Conservation (phyloP, 2,113 vertebrate species). For the Himantopus leucocephalus region DNA sequence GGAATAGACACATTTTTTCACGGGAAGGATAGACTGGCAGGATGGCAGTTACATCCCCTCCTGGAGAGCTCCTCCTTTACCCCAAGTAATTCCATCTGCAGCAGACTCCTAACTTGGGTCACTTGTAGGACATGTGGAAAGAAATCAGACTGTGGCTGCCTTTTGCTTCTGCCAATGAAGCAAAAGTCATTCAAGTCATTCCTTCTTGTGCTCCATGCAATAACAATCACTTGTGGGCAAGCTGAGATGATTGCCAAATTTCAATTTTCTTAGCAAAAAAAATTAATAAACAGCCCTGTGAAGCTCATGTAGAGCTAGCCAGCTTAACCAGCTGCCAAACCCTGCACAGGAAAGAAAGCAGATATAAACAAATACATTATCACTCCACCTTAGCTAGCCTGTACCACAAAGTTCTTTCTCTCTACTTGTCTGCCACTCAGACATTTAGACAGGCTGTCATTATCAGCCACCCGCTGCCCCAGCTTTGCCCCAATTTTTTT, state of each 20-base stretch:
- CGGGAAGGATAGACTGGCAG: not conserved
- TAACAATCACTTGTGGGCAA: not conserved
- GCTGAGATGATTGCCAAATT: not conserved
- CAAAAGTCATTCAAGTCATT: not conserved
- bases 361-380: not conserved
- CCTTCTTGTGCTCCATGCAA: not conserved
- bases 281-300: not conserved
- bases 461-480: slow-evolving; percentile 57
- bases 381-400: not conserved
- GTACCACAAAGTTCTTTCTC: not conserved
- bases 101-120: not conserved
- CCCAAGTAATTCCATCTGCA: not conserved
- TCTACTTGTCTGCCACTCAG: slow-evolving; percentile 59
- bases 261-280: not conserved
- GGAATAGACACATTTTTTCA: not conserved
- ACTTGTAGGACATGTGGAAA: not conserved
- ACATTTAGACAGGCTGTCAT: slow-evolving; percentile 67
- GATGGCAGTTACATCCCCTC: not conserved
- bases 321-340: not conserved
- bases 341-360: not conserved
- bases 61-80: not conserved
- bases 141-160: not conserved
- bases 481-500: slow-evolving; percentile 71
- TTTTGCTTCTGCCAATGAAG: not conserved
- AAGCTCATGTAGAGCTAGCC: not conserved